Conservation (phyloP, 2,888 invertebrate species). For the Dilophus febrilis region DNA sequence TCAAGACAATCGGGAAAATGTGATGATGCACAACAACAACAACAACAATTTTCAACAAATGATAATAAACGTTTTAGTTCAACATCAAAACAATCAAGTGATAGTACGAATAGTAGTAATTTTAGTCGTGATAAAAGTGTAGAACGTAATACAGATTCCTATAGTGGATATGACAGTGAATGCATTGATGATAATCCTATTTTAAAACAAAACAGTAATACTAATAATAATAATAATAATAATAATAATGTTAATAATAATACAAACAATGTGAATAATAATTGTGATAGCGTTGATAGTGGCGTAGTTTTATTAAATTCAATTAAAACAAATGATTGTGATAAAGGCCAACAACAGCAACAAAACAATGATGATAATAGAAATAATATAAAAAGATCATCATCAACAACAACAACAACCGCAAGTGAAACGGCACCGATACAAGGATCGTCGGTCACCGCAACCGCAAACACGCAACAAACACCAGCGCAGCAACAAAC, state of each 20-base stretch:
- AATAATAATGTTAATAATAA: too few relatives aligned
- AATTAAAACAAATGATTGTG: not conserved
- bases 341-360: constrained; percentile 9
- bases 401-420: not conserved
- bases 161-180: constrained; percentile 1
- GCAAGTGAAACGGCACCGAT: too few relatives aligned
- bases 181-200: not conserved
- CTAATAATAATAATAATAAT: too few relatives aligned
- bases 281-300: constrained; percentile 9
- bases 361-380: constrained; percentile 19
- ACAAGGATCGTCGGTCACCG: too few relatives aligned
- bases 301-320: constrained; percentile 8
- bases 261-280: not conserved
- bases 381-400: not conserved
- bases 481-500: constrained; percentile 4
- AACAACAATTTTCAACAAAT: not conserved
- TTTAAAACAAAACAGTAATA: too few relatives aligned
- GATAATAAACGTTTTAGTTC: constrained; percentile 25
- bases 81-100: constrained; percentile 28
- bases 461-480: constrained; percentile 14
- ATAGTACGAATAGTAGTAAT: constrained; percentile 23
- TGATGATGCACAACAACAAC: not conserved
- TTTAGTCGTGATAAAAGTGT: constrained; percentile 1
- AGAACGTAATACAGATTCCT: not conserved
- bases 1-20: not conserved